These are phyloP conservation scores for Pachydiplax longipennis DNA, from an alignment of 2,888 invertebrate genomes.

Conservation along the genomic window DNA sequence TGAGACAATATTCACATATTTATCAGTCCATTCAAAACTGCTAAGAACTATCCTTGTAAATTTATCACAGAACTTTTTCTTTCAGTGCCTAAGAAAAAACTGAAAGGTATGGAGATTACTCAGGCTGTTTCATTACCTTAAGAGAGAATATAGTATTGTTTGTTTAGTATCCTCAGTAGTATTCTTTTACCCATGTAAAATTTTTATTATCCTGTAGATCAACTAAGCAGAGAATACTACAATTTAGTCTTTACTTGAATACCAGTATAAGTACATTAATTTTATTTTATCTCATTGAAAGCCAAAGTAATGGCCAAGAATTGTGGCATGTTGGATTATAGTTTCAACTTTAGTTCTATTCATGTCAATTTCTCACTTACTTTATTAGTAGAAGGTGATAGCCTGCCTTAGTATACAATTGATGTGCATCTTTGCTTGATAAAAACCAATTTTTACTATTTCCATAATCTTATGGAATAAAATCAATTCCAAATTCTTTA, in stretches of 20 bases:
- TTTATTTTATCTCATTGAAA: slow-evolving; percentile 41
- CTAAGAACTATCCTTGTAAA: slow-evolving; percentile 42
- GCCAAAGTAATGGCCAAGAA: slow-evolving; percentile 38
- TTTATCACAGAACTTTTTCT: slow-evolving; percentile 62
- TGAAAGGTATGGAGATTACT: slow-evolving; percentile 62
- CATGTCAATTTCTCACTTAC: slow-evolving; percentile 15
- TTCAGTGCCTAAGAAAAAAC: slow-evolving; percentile 85
- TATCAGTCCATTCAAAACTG: slow-evolving; percentile 42
- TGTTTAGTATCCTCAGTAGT: slow-evolving; percentile 41
- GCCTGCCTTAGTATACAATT: slow-evolving; percentile 36
- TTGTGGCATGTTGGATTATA: slow-evolving; percentile 37
- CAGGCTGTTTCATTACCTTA: slow-evolving; percentile 45
- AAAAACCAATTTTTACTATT: neutral
- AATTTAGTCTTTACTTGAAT: slow-evolving; percentile 25
- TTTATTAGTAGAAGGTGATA: slow-evolving; percentile 41
- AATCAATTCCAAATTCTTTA: neutral
- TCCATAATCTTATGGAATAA: neutral
- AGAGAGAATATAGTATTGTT: slow-evolving; percentile 39
- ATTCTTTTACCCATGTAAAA: slow-evolving; percentile 37
- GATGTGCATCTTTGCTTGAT: slow-evolving; percentile 28
- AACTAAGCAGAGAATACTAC: slow-evolving; percentile 43
- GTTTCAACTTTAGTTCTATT: slow-evolving; percentile 36
- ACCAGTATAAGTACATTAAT: slow-evolving; percentile 33
- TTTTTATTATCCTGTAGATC: slow-evolving; percentile 34
- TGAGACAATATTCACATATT: slow-evolving; percentile 22